Conservation (phyloP, 2,113 vertebrate genomes). For the Stictonetta naevosa region DNA sequence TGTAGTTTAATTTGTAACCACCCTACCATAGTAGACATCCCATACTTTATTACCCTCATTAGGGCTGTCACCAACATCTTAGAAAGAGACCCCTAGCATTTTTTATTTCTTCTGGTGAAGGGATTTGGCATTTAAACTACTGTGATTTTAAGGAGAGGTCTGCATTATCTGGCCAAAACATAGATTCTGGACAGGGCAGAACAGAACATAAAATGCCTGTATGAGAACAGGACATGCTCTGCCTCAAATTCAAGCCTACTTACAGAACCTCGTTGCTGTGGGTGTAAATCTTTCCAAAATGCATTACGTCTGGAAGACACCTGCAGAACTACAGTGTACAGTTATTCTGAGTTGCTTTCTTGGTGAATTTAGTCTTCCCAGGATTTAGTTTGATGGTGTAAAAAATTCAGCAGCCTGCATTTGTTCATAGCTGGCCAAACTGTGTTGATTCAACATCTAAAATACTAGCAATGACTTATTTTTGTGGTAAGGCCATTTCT, state of each 20-base stretch:
- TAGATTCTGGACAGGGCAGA: background rate
- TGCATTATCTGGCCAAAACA: background rate
- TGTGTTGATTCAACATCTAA: background rate
- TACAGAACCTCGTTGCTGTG: background rate
- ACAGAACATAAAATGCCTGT: background rate
- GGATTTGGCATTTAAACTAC: background rate
- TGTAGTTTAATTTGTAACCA: background rate
- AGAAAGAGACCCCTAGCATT: background rate
- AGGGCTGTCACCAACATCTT: background rate
- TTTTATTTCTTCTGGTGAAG: conserved; percentile 1
- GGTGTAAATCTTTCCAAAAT: background rate
- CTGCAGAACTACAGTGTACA: background rate
- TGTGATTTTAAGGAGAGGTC: background rate
- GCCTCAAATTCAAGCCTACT: background rate
- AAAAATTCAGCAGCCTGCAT: background rate
- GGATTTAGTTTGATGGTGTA: background rate
- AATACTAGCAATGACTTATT: background rate
- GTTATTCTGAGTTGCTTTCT: background rate
- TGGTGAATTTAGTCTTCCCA: background rate
- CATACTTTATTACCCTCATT: background rate
- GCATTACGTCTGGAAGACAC: background rate
- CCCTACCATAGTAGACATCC: background rate
- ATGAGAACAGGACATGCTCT: background rate
- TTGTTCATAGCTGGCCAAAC: background rate
- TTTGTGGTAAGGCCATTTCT: background rate